Evolutionary conservation across 2,888 invertebrate genomes (phyloP).

Genomic region (Eupsilia transversa): DNA sequence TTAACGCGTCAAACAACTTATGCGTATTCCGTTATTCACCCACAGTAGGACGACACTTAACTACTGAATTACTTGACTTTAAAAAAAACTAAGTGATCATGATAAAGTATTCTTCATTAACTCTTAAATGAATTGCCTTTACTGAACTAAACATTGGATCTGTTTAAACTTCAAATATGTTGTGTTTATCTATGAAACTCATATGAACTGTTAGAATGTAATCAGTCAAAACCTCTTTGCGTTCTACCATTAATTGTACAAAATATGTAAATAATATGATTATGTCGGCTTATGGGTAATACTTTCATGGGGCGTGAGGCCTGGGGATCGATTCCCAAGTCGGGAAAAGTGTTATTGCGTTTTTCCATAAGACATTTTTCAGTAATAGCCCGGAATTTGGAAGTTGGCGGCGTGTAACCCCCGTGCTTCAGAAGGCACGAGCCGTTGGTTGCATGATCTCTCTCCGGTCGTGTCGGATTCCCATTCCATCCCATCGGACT

Average conservation of each 20-base stretch:
- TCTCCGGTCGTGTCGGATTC: too few species aligned
- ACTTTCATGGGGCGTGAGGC: too few species aligned
- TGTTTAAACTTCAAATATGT: constrained; percentile 14
- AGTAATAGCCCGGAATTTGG: too few species aligned
- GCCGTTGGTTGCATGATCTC: too few species aligned
- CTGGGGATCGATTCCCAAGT: too few species aligned
- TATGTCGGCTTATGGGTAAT: neutral
- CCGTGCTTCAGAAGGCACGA: too few species aligned
- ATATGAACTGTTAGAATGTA: constrained; percentile 9
- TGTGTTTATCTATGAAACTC: constrained; percentile 11
- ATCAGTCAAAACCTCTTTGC: constrained; percentile 13
- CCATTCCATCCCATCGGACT: too few species aligned
- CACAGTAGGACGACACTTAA: neutral
- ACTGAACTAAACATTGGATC: neutral
- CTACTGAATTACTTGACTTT: neutral
- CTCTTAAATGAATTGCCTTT: neutral
- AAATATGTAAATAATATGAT: constrained; percentile 3
- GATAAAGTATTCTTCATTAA: neutral
- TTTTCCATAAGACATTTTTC: too few species aligned
- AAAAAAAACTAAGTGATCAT: neutral
- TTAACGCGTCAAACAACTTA: neutral
- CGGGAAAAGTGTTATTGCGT: too few species aligned
- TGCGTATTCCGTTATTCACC: neutral
- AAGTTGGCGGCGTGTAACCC: too few species aligned
- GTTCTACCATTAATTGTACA: neutral